phyloP scores from a whole-genome alignment of 2,888 invertebrate species.

The Coremacera marginata region DNA sequence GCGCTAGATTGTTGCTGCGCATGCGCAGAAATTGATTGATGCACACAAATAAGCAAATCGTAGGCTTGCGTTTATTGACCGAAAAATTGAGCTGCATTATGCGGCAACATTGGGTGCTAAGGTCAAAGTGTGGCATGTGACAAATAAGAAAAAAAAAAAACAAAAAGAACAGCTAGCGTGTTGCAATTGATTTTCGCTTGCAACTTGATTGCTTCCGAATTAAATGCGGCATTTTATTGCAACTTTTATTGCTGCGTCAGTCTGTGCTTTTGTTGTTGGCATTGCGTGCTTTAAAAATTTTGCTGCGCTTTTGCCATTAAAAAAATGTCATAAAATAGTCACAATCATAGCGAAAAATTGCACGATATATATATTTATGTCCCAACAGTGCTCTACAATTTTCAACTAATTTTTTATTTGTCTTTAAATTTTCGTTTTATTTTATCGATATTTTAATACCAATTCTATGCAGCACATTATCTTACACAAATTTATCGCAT shows the following conservation, averaged over 20 bases:
- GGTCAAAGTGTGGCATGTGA: neutral
- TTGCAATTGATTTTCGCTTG: neutral
- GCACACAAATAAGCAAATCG: neutral
- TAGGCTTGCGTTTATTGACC: neutral
- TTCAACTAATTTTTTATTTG: neutral
- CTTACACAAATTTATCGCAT: conserved; percentile 9
- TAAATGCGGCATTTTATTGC: neutral
- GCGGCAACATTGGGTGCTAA: neutral
- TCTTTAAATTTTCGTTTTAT: neutral
- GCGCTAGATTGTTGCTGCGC: neutral
- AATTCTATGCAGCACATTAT: neutral
- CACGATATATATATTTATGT: neutral
- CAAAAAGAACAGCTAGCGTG: neutral
- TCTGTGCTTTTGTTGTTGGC: neutral
- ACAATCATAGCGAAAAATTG: neutral
- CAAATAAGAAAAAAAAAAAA: neutral
- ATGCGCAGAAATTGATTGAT: neutral
- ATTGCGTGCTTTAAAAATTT: neutral
- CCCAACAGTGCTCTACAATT: neutral
- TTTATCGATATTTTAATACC: neutral
- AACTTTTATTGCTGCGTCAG: neutral
- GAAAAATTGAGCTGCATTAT: neutral
- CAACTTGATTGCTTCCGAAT: conserved; percentile 20
- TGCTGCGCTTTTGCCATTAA: neutral
- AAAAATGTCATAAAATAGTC: neutral